Base-by-base conservation (phyloP, 64 coral and sea anemone genomes). In the Dendronephthya gigantea region DNA sequence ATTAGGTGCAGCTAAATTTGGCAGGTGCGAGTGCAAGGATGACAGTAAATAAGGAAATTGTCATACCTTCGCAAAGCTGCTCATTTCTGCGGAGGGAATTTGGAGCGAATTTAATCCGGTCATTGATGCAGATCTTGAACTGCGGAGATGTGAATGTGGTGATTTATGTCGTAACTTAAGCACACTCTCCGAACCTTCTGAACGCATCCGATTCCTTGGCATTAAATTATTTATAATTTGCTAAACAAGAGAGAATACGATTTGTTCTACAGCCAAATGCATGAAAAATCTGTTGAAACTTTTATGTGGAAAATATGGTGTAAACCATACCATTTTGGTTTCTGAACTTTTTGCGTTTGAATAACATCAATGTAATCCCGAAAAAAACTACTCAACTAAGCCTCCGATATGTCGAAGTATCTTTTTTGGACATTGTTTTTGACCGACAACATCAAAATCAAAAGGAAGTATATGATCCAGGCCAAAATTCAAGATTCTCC, bases 41-140 rank as follows among this genome's bases (percentile, higher is more conserved):
- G 72, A 34, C 72, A 79, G 7, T 22, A 79, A 34, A 79, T 34
- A 79, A 79, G 1, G 31, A 19, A 36, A 62, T 62, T 15, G 32
- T 79, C 72, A 79, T 79, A 79, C 72, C 72, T 79, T 79, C 12
- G 36, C 32, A 79, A 79, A 79, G 72, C 72, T 79, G 72, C 72
- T 79, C 72, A 79, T 79, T 79, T 79, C 72, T 36, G 30, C 29
- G 15, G 36, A 79, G 32, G 32, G 34, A 39, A 19, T 39, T 15
- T 19, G 12, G 13, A 36, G 2, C 36, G 17, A 79, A 34, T 33
- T 39, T 36, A 39, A 16, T 34, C 72, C 72, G 29, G 72, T 19
- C 72, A 79, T 79, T 79, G 72, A 79, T 79, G 72, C 32, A 35
- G 72, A 79, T 79, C 36, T 79, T 79, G 72, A 79, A 79, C 29